Base-by-base conservation (phyloP, 2,113 vertebrate genomes). In the Solea senegalensis region DNA sequence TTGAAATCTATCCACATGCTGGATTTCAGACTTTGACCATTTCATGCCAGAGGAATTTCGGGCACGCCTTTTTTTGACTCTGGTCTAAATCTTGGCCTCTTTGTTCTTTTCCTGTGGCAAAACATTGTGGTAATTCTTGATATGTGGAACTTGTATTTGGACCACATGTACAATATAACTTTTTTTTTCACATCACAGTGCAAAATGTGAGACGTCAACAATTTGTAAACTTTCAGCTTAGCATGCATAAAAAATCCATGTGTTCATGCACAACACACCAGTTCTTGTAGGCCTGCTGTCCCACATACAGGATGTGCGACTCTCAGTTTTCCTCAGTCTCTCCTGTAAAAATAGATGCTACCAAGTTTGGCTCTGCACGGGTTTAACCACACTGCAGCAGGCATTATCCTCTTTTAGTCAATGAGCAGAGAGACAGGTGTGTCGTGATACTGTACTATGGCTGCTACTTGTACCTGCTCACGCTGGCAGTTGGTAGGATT, bases 271-370 rank as follows among this genome's bases (percentile, higher is more conserved):
- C 34, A 34, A 34, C 34, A 34, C 34, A 34, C 3, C 34, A 34
- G 34, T 34, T 34, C 34, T 34, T 34, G 2, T 34, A 34, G 34
- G 34, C 51, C 59, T 68, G 7, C 21, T 44, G 46, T 72, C 50
- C 40, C 50, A 40, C 40, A 58, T 54, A 28, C 62, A 49, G 15
- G 44, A 61, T 27, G 44, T 74, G 63, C n/a, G 5, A 50, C 41
- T 60, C 64, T 79, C 62, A 41, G 54, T 79, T 74, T 69, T 58
- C 57, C 15, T 45, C 77, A 49, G 34, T 75, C 80, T 56, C 49
- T 49, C 12, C 12, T 14, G 59, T 69, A 71, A 82, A 91, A 89
- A 91, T 91, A 90, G 83, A 84, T 58, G 46, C 58, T 41, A 76
- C 84, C 71, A 86, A 77, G 69, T 85, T 85, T 86, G 82, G 87